phyloP scores from a whole-genome alignment of 2,797 vertebrate genomes.

The Semaprochilodus insignis region DNA sequence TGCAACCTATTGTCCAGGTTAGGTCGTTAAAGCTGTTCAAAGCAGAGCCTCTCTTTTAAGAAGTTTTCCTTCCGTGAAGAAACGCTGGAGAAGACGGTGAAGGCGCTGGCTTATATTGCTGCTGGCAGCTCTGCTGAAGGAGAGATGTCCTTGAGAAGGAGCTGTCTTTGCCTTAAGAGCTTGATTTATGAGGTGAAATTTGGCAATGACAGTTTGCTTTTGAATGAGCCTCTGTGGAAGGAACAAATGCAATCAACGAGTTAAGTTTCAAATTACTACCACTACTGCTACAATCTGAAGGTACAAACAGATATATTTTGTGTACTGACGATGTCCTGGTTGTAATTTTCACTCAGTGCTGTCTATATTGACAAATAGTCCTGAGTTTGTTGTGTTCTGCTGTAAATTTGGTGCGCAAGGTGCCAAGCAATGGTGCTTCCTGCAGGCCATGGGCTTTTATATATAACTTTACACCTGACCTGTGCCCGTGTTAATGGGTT shows the following conservation, averaged over 20 bases:
- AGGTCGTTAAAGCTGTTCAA: conserved; percentile 9
- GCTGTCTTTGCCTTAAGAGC: conserved; percentile 42
- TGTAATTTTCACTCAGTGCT: not conserved
- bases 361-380: not conserved
- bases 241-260: conserved; percentile 15
- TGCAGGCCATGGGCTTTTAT: not conserved
- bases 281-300: not conserved
- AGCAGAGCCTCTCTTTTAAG: not conserved
- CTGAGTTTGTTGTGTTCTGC: not conserved
- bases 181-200: conserved; percentile 58
- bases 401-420: not conserved
- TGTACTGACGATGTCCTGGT: not conserved
- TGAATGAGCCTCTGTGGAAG: not conserved
- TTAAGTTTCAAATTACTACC: conserved; percentile 4
- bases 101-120: conserved; percentile 33
- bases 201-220: conserved; percentile 32
- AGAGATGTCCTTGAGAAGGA: conserved; percentile 47
- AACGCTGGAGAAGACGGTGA: conserved; percentile 1
- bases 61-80: not conserved
- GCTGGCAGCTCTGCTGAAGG: conserved; percentile 34
- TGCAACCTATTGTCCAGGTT: not conserved
- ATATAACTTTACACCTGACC: conserved; percentile 20
- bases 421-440: not conserved
- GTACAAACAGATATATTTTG: not conserved
- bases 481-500: not conserved